A percentile compares a stretch with the other conserved stretches of the same genome.
phyloP scores from a whole-genome alignment of 2,797 vertebrate species.

The Silurus lanzhouensis region DNA sequence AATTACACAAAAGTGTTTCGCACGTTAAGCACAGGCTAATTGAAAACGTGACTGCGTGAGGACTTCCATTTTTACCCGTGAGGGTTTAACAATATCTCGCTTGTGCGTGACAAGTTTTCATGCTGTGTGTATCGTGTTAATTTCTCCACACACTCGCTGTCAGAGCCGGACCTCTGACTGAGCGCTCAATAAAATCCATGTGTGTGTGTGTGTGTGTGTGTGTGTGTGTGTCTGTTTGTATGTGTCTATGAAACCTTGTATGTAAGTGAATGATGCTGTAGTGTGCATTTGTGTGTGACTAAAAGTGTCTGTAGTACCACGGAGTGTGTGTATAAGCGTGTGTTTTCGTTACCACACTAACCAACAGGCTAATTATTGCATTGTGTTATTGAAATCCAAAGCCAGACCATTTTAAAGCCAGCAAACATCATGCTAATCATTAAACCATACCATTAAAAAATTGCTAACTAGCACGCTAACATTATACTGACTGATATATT shows the following conservation, averaged over 20 bases:
- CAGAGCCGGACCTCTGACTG: constrained; percentile 19
- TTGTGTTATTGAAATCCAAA: background rate
- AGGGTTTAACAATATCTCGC: constrained; percentile 15
- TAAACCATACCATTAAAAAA: background rate
- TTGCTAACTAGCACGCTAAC: background rate
- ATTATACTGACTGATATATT: background rate
- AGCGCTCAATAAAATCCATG: constrained; percentile 14
- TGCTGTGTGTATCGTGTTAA: constrained; percentile 8
- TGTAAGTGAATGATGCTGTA: background rate
- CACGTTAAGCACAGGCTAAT: constrained; percentile 44
- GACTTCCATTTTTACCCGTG: background rate
- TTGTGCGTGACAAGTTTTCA: constrained; percentile 1
- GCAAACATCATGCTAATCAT: constrained; percentile 3
- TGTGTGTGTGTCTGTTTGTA: constrained; percentile 44
- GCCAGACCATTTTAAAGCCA: background rate
- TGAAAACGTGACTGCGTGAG: constrained; percentile 40
- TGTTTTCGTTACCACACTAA: background rate
- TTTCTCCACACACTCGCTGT: constrained; percentile 6
- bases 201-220: constrained; percentile 25
- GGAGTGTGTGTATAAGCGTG: background rate
- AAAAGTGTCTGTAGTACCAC: background rate
- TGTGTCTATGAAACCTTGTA: background rate
- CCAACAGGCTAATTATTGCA: constrained; percentile 3
- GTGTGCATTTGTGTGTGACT: background rate
- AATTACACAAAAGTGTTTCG: constrained; percentile 63